Base-by-base conservation (phyloP, 2,888 invertebrate species). In the Orthosia gothica region DNA sequence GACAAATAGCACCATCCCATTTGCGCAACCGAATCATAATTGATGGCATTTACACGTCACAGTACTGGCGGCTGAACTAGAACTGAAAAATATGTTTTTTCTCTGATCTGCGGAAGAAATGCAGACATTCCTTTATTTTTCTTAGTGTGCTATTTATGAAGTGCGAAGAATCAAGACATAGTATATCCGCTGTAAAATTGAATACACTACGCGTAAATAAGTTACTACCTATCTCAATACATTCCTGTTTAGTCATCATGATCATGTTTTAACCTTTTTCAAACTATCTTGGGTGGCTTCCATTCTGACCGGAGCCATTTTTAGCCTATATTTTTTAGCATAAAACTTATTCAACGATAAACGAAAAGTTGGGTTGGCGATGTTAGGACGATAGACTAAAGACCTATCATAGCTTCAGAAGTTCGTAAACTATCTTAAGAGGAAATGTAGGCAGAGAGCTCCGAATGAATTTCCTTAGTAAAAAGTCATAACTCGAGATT, bases 41-140 rank as follows among this genome's bases (percentile, higher is more conserved):
- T 40, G 9, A 40, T 40, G 40, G 40, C 32, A 40, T 40, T 40
- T 40, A 9, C 40, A 40, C 40, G 40, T 40, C 40, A 40, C 40
- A 40, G 40, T 40, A 40, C 40, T 40, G 40, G 9, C 40, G 40
- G 40, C 40, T 45, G 23, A 45, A 65, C 15, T 45, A n/a, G 40
- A 59, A 45, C 40, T 23, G 18, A 18, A 71, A 18, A 18, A 45
- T 52, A 26, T n/a, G 1, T 16, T 74, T 15, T 50, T 57, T 40
- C 4, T 40, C 1, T 49, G 50, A 45, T 59, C 20, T 32, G 18
- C 5, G 3, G 15, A 20, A 47, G 5, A 73, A 74, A 54, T 32
- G 18, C 45, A 52, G 45, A 45, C 2, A 18, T 20, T 73, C 4
- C 20, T 70, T 73, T 72, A 70, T 49, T 75, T 75, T 54, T 54